Conservation (phyloP, 1,140 invertebrate genomes). For the Scaptomyza graminum region DNA sequence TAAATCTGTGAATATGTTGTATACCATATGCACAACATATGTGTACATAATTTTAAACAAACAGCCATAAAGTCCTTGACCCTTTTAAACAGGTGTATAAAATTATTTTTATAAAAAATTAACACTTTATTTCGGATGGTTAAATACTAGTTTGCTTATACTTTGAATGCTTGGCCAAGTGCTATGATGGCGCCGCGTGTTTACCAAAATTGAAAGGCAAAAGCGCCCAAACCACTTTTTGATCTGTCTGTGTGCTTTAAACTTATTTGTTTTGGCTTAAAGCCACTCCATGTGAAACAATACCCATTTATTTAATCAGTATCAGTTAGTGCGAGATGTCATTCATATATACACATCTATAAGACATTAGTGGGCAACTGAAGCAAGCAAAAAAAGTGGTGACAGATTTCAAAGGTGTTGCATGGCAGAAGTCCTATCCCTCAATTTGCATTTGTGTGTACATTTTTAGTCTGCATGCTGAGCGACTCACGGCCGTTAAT, state of each 20-base stretch:
- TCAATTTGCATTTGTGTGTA: constrained; percentile 33
- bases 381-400: not conserved
- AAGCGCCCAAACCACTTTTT: constrained; percentile 28
- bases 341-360: constrained; percentile 54
- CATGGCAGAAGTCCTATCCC: constrained; percentile 35
- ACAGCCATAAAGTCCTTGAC: constrained; percentile 32
- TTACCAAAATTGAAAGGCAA: constrained; percentile 45
- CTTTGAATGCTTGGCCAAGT: constrained; percentile 38
- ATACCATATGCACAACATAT: too few species aligned
- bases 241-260: constrained; percentile 35
- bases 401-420: constrained; percentile 29
- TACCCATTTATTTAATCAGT: constrained; percentile 61
- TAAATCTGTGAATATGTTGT: too few species aligned
- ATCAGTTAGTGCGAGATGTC: constrained; percentile 74
- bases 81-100: constrained; percentile 24
- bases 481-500: constrained; percentile 40
- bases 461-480: constrained; percentile 22
- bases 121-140: constrained; percentile 47
- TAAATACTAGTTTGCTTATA: constrained; percentile 62
- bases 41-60: not conserved
- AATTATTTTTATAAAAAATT: constrained; percentile 33
- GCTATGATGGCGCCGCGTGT: constrained; percentile 56
- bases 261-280: constrained; percentile 29
- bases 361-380: not conserved
- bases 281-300: constrained; percentile 22